Conservation (phyloP, 2,797 vertebrate species). For the Centroberyx gerrardi region DNA sequence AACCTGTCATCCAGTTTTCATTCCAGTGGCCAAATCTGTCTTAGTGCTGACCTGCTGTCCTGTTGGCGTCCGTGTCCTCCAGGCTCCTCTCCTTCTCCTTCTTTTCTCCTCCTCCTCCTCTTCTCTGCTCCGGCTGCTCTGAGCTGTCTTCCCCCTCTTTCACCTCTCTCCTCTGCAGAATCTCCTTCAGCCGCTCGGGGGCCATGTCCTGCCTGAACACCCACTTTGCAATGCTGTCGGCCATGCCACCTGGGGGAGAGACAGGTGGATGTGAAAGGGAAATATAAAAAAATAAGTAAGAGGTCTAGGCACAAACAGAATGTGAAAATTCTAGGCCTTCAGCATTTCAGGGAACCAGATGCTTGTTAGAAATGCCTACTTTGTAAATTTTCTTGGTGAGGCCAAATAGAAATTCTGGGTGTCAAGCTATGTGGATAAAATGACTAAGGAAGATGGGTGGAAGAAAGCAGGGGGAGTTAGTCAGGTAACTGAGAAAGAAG, state of each 20-base stretch:
- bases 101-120: slow-evolving; percentile 25
- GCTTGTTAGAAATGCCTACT: neutral
- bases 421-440: neutral
- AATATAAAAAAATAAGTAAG: neutral
- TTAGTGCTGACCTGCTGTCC: slow-evolving; percentile 37
- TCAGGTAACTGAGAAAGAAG: no score
- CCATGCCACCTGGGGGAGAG: slow-evolving; percentile 88
- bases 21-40: neutral
- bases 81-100: slow-evolving; percentile 61
- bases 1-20: neutral
- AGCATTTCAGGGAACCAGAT: neutral
- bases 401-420: neutral
- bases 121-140: slow-evolving; percentile 58
- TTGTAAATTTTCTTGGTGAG: neutral
- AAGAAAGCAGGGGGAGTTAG: neutral
- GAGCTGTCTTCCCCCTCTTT: slow-evolving; percentile 65
- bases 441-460: neutral
- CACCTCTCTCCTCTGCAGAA: slow-evolving; percentile 75
- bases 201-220: slow-evolving; percentile 92
- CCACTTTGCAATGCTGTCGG: slow-evolving; percentile 96
- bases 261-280: neutral
- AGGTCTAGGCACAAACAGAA: neutral
- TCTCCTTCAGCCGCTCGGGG: slow-evolving; percentile 86
- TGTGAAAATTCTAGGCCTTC: neutral
- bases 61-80: slow-evolving; percentile 65